These are phyloP conservation scores for Crambe crambe DNA, from an alignment of 37 sponge, comb jelly and placozoan species.

Conservation along the genomic window DNA sequence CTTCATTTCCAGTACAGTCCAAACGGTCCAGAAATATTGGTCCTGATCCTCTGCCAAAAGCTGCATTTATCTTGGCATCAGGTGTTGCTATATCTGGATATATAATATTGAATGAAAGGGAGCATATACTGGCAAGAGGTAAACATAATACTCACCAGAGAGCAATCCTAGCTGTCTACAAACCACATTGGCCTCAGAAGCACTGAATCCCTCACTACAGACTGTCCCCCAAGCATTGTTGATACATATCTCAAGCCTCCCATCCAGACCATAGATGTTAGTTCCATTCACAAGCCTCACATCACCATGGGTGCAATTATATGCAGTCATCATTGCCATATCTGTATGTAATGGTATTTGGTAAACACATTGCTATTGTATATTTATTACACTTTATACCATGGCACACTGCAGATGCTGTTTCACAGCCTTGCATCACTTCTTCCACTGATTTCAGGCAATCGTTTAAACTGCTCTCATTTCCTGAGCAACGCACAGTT, in stretches of 20 bases:
- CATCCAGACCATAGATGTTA: slow-evolving; percentile 1
- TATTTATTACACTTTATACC: background rate
- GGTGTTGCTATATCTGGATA: background rate
- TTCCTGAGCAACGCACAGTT: background rate
- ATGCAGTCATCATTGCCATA: background rate
- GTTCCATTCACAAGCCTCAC: slow-evolving; percentile 32
- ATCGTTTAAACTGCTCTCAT: background rate
- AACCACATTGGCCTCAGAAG: slow-evolving; percentile 38
- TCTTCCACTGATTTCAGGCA: background rate
- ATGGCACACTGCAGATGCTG: background rate
- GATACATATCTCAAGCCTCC: slow-evolving; percentile 45
- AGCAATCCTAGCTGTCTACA: slow-evolving; percentile 28
- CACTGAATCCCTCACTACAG: slow-evolving; percentile 12
- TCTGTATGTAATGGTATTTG: background rate
- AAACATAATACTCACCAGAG: background rate
- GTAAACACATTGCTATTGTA: background rate
- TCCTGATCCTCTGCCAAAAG: slow-evolving; percentile 8
- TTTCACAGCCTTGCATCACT: background rate
- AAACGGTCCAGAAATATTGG: slow-evolving; percentile 25
- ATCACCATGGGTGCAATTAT: slow-evolving; percentile 29
- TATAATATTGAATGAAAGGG: background rate
- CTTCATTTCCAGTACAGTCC: slow-evolving; percentile 7
- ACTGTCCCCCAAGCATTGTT: slow-evolving; percentile 55
- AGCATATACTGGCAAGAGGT: background rate
- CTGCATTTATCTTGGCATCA: background rate